phyloP scores from a whole-genome alignment of 2,113 vertebrate genomes.

The Leuciscus idus region DNA sequence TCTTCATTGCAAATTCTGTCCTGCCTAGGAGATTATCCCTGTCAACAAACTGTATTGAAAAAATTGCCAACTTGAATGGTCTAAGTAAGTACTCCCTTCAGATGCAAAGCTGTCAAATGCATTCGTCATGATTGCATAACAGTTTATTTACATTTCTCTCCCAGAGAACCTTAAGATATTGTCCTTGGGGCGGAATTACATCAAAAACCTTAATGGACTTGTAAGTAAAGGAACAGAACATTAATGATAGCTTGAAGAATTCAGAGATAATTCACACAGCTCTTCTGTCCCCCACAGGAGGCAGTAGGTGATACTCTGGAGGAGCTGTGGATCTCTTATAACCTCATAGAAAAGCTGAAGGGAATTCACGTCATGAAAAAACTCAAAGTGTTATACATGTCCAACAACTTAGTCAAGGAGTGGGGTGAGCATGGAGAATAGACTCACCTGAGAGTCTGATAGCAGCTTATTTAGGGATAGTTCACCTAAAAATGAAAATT shows the following conservation, averaged over 20 bases:
- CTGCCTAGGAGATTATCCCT: constrained; percentile 88
- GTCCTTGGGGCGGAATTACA: constrained; percentile 94
- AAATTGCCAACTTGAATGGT: constrained; percentile 92
- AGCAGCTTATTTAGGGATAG: neutral
- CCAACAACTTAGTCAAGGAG: constrained; percentile 97
- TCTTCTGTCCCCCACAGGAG: constrained; percentile 78
- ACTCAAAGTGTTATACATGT: constrained; percentile 93
- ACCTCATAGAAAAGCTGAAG: constrained; percentile 94
- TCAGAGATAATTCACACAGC: neutral
- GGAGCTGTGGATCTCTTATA: constrained; percentile 97
- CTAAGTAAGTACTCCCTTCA: constrained; percentile 85
- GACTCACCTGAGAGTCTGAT: neutral
- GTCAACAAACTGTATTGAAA: constrained; percentile 98
- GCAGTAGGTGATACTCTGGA: constrained; percentile 90
- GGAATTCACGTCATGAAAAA: constrained; percentile 93
- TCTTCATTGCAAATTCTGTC: neutral
- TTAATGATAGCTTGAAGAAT: neutral
- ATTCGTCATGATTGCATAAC: neutral
- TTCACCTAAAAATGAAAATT: too few species aligned
- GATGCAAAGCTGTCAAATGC: neutral
- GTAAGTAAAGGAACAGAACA: constrained; percentile 73
- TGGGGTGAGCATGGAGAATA: constrained; percentile 83
- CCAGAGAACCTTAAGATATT: constrained; percentile 93
- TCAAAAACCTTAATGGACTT: constrained; percentile 93
- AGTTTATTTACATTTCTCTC: constrained; percentile 45